Evolutionary conservation across 1,140 invertebrate species (phyloP).

Genomic region (Rhagoletis pomonella): DNA sequence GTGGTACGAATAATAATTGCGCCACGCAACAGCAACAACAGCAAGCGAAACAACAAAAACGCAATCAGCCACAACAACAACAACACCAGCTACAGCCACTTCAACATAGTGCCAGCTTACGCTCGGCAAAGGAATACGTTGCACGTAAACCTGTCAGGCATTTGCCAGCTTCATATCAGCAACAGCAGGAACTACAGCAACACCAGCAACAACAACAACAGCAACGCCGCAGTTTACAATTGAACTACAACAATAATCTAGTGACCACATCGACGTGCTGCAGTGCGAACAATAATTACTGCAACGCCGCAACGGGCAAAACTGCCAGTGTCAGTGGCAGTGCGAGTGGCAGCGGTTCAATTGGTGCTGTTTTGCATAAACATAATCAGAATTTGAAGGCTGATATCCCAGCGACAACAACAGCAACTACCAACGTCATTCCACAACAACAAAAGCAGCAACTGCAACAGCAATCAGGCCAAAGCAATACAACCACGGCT

Average conservation of each 20-base stretch:
- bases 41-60: conserved; percentile 43
- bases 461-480: conserved; percentile 36
- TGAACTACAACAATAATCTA: conserved; percentile 71
- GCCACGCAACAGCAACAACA: conserved; percentile 50
- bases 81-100: background rate
- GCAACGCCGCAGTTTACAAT: conserved; percentile 66
- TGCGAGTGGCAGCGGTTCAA: background rate
- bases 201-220: conserved; percentile 56
- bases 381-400: conserved; percentile 26
- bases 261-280: conserved; percentile 62
- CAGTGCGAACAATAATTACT: conserved; percentile 55
- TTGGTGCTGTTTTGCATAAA: conserved; percentile 55
- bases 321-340: conserved; percentile 57
- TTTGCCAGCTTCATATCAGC: conserved; percentile 64
- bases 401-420: background rate
- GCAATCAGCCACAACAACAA: conserved; percentile 34
- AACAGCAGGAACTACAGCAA: conserved; percentile 56
- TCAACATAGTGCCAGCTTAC: conserved; percentile 52
- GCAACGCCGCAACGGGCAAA: conserved; percentile 56
- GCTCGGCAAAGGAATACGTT: conserved; percentile 44
- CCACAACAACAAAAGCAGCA: conserved; percentile 53
- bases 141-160: conserved; percentile 63
- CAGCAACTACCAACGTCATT: conserved; percentile 26
- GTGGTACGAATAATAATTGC: conserved; percentile 3
- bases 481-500: conserved; percentile 56